Percentiles rank a stretch among this genome's conserved stretches.
phyloP scores from a whole-genome alignment of 2,113 vertebrate genomes.

The Nansenia antarctica region DNA sequence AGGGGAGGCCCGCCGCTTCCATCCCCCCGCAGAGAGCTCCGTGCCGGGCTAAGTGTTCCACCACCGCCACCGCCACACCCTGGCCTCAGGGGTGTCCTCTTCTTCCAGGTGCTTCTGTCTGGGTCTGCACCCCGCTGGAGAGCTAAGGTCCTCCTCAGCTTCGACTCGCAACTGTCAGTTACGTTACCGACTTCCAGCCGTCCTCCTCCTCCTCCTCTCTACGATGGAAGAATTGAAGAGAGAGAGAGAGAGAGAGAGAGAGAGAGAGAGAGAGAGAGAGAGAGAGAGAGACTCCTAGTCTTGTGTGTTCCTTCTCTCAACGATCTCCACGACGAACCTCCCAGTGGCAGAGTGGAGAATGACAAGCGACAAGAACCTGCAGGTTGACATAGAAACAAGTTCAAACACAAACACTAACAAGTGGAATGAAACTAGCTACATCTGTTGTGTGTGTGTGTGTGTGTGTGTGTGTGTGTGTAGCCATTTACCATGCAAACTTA shows the following conservation, averaged over 20 bases:
- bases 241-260: background rate
- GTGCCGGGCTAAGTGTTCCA: constrained; percentile 8
- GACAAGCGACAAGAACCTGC: no score
- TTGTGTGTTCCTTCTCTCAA: background rate
- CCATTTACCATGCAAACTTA: no score
- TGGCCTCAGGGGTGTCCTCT: background rate
- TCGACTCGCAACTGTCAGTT: background rate
- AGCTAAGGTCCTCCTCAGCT: background rate
- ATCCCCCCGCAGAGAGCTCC: constrained; percentile 11
- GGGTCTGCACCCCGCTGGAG: background rate
- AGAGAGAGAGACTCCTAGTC: background rate
- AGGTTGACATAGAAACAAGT: no score
- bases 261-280: background rate
- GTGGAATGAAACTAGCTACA: no score
- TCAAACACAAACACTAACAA: no score
- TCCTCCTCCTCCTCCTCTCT: background rate
- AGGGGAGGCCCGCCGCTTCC: constrained; percentile 21
- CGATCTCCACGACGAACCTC: no score
- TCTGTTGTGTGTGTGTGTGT: no score
- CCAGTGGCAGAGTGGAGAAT: no score
- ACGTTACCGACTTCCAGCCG: background rate
- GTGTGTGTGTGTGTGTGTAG: no score
- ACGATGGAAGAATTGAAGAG: no score
- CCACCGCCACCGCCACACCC: constrained; percentile 1
- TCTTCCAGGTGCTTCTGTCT: background rate